Evolutionary conservation across 2,113 vertebrate species (phyloP), one percentile per base, ranked within the genome.

Genomic region (Proteles cristata): DNA sequence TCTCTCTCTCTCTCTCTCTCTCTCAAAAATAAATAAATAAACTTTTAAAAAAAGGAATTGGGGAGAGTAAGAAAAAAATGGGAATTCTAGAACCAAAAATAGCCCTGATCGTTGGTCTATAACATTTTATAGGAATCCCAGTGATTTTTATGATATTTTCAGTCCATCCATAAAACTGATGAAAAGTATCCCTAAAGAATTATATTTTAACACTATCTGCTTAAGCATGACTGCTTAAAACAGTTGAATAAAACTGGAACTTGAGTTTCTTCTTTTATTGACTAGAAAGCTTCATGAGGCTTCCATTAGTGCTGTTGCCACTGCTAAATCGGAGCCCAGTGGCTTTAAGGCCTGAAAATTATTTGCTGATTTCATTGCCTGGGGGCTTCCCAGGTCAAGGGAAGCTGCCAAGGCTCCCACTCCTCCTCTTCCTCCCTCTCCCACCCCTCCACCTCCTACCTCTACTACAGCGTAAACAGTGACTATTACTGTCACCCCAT

Each of bases 61-160:
- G 21, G 58, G 8, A 17, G 58, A 87, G 39, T 93, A 82, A n/a
- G 66, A 91, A 90, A 61, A 74, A 73, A 76, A 11, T 71, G 23
- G 80, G 85, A 83, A 25, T 92, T 85, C 63, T 76, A 81, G 63
- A 66, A 50, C 82, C 82, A 91, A 74, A 90, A 91, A 69, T 65
- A 85, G 33, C 68, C 53, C 39, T 79, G 7, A 43, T 39, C 45
- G 11, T 68, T 91, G 86, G 63, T 93, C 79, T 82, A 14, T 96
- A 50, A 88, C 61, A 69, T 82, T 91, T 94, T 73, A 50, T 86
- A 86, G 66, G 39, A 48, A 96, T 96, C 77, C 48, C 63, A 65
- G 74, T 94, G 33, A 43, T 73, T 87, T 96, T 85, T 88, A 61
- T 81, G 39, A 90, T 87, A 92, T 92, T 84, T 77, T 19, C 58